Evolutionary conservation across 2,888 invertebrate species (phyloP).

Genomic region (Drosophila phalerata): DNA sequence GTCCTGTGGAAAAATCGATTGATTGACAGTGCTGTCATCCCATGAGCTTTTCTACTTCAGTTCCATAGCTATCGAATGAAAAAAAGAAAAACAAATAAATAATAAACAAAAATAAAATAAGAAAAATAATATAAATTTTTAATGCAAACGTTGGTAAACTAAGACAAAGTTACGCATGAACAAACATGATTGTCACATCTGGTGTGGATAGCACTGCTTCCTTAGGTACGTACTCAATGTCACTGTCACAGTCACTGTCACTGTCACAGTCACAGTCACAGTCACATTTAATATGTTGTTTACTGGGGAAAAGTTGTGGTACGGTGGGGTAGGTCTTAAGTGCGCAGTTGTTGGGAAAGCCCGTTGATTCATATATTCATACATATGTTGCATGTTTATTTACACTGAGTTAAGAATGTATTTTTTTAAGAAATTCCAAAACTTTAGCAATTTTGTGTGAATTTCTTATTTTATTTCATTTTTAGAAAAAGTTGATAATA

Average conservation of each 20-base stretch:
- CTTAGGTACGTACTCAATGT: conserved; percentile 81
- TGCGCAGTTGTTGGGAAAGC: conserved; percentile 14
- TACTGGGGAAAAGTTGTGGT: conserved; percentile 10
- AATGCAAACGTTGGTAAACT: conserved; percentile 27
- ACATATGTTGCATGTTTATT: conserved; percentile 10
- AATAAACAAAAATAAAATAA: too few species aligned
- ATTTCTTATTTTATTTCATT: too few species aligned
- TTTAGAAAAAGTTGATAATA: too few species aligned
- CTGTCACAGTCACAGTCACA: conserved; percentile 26
- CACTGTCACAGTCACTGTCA: conserved; percentile 57
- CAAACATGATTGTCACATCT: conserved; percentile 85
- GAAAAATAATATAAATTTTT: conserved; percentile 6
- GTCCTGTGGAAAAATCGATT: conserved; percentile 78
- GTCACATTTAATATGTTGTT: conserved; percentile 34
- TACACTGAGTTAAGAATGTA: not conserved
- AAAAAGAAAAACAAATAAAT: conserved; percentile 7
- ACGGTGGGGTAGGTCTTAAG: conserved; percentile 28
- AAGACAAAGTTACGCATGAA: conserved; percentile 60
- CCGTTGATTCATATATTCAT: not conserved
- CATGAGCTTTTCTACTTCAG: conserved; percentile 56
- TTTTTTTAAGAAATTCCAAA: too few species aligned
- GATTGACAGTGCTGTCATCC: conserved; percentile 55
- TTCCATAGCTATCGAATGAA: conserved; percentile 43
- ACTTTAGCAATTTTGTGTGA: too few species aligned
- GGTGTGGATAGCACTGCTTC: conserved; percentile 85